Base-by-base conservation (phyloP, 2,888 invertebrate genomes). In the Trilocha varians region DNA sequence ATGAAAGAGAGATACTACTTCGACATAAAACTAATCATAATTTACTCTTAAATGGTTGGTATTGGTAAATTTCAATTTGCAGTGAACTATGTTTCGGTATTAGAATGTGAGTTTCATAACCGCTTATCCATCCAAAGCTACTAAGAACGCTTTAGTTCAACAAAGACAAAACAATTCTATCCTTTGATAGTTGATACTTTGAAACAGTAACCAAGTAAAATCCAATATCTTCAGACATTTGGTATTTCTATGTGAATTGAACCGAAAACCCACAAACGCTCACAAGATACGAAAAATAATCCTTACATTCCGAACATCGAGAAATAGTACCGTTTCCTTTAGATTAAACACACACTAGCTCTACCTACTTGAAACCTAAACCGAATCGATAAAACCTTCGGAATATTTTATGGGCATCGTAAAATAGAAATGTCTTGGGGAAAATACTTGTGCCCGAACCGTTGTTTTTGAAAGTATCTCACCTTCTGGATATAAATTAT, bases 321-420 rank as follows among this genome's bases (percentile, higher is more conserved):
- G n/a, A 16, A 15, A 16, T n/a, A 8, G 13, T 6, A 16, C 11
- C 16, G 4, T 16, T 16, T 36, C 36, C 17, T 13, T 36, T 5
- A 36, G 36, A 36, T 36, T 17, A 36, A 36, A 16, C 36, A 25
- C 25, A 25, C 25, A 25, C 25, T 25, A 25, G 25, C 25, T 25
- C 25, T 36, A n/a, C 17, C 16, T 15, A 36, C 25, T 14, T 9
- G 25, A n/a, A 16, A 16, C 18, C 9, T 38, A 13, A 14, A 17
- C 18, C 32, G 13, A 15, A 38, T 25, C 25, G 25, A 35, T 11
- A 33, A 13, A 14, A 25, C 40, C 36, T 11, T 8, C 18, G 36
- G 36, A 34, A 41, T 41, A 43, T 46, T 44, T 43, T 39, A 41
- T 41, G 38, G 18, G 17, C 33, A 33, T 43, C 46, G 39, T 46